phyloP scores from a whole-genome alignment of 2,113 vertebrate genomes.

The Ictalurus punctatus region DNA sequence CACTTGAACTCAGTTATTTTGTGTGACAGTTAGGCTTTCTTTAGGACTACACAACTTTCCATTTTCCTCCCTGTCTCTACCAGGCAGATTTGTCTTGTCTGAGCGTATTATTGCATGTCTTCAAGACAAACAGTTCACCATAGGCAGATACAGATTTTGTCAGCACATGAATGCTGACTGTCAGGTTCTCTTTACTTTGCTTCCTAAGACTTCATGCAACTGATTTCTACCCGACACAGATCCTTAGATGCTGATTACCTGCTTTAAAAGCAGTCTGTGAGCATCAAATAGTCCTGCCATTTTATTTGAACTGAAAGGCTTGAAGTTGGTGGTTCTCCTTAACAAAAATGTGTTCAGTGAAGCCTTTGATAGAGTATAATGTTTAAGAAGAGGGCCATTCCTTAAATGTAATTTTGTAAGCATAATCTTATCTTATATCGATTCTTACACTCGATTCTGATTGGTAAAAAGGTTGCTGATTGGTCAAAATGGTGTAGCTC shows the following conservation, averaged over 20 bases:
- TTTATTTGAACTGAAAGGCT: too few relatives aligned
- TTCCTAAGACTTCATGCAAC: conserved; percentile 23
- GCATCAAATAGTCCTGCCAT: neutral
- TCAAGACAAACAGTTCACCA: conserved; percentile 50
- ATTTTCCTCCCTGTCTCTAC: conserved; percentile 31
- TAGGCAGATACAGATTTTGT: conserved; percentile 51
- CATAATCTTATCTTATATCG: neutral
- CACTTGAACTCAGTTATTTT: conserved; percentile 42
- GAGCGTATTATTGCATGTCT: conserved; percentile 39
- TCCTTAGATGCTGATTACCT: conserved; percentile 12
- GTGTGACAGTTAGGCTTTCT: conserved; percentile 44
- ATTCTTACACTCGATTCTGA: neutral
- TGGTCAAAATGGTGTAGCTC: neutral
- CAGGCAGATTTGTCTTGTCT: conserved; percentile 50
- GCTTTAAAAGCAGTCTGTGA: conserved; percentile 5
- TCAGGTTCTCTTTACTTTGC: conserved; percentile 37
- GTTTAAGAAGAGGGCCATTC: neutral
- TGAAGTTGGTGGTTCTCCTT: neutral
- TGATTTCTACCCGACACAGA: conserved; percentile 24
- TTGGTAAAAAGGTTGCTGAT: neutral
- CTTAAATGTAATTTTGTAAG: neutral
- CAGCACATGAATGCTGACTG: conserved; percentile 46
- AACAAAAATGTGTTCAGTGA: neutral
- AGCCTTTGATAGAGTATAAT: neutral
- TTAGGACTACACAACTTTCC: conserved; percentile 42